phyloP scores from a whole-genome alignment of 2,888 invertebrate species.

The Apamea anceps region DNA sequence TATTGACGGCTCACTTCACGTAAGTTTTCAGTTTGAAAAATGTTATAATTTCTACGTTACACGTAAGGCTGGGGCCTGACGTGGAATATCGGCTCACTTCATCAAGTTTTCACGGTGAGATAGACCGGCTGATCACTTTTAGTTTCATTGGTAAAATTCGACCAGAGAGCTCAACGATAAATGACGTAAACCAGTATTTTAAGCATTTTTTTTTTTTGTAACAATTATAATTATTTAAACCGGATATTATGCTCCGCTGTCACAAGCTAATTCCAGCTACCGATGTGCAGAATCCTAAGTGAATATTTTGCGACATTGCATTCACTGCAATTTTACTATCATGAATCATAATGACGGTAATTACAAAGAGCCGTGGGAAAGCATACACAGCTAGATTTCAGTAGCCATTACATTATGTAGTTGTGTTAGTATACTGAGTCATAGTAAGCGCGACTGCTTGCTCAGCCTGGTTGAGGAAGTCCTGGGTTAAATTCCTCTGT shows the following conservation, averaged over 20 bases:
- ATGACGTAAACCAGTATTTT: background rate
- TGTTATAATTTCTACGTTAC: too few species aligned
- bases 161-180: background rate
- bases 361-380: constrained; percentile 31
- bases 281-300: constrained; percentile 21
- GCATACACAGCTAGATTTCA: background rate
- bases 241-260: background rate
- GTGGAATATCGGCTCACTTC: too few species aligned
- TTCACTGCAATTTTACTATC: constrained; percentile 33
- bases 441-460: background rate
- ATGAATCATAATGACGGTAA: constrained; percentile 1
- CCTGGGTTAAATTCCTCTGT: background rate
- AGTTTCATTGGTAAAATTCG: background rate
- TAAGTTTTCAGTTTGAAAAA: too few species aligned
- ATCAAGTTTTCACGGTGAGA: too few species aligned
- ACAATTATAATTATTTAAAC: background rate
- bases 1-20: too few species aligned
- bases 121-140: background rate
- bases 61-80: too few species aligned
- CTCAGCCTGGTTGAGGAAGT: too few species aligned
- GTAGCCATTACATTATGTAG: background rate
- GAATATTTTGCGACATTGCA: constrained; percentile 6
- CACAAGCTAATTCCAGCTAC: background rate
- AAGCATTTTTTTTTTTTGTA: background rate
- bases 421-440: too few species aligned